These are phyloP conservation scores for Platycercus adscitus DNA, from an alignment of 2,113 vertebrate genomes.

Conservation along the genomic window DNA sequence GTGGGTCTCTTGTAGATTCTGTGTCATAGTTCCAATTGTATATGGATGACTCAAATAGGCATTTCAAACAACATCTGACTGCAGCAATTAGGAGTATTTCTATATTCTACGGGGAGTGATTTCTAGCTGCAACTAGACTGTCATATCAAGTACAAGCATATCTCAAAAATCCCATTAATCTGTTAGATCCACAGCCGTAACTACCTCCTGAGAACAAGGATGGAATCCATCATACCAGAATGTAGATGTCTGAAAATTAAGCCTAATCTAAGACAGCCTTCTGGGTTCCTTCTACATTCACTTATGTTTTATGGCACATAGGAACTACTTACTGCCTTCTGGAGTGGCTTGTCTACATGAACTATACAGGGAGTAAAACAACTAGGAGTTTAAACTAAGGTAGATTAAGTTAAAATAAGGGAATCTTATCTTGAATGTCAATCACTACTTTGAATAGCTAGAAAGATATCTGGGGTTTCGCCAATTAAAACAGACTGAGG, in stretches of 20 bases:
- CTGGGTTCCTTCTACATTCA: neutral
- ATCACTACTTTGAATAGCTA: neutral
- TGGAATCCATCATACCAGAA: neutral
- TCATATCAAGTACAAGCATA: neutral
- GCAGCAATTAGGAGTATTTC: neutral
- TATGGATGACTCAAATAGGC: neutral
- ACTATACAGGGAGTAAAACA: neutral
- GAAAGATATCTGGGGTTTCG: neutral
- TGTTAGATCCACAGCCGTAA: neutral
- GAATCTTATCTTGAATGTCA: neutral
- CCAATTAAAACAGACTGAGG: neutral
- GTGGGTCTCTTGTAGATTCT: neutral
- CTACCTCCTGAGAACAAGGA: neutral
- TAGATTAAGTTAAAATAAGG: neutral
- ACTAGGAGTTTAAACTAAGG: neutral
- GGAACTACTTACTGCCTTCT: neutral
- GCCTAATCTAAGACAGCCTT: neutral
- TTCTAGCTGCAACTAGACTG: neutral
- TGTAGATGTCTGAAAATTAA: neutral
- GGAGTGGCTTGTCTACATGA: neutral
- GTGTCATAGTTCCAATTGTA: neutral
- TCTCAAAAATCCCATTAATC: neutral
- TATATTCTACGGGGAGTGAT: neutral
- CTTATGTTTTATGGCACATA: accelerated
- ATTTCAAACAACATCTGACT: neutral